phyloP scores from a whole-genome alignment of 2,113 vertebrate species.

The Aviceda subcristata region DNA sequence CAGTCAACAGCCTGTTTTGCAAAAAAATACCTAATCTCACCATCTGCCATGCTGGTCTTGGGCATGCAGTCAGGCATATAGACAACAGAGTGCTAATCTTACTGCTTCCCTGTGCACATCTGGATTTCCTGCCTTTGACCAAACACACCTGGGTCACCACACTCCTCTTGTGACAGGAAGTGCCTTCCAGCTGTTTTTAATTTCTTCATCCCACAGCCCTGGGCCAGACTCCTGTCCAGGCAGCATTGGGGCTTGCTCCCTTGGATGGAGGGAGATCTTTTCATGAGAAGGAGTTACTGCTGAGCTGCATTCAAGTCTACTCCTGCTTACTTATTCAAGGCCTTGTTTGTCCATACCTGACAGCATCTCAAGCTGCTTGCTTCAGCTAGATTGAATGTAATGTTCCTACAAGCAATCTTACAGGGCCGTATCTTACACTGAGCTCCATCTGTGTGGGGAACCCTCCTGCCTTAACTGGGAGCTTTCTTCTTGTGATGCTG shows the following conservation, averaged over 20 bases:
- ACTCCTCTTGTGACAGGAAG: not conserved
- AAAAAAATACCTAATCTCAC: not conserved
- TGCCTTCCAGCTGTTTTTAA: not conserved
- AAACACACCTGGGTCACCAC: not conserved
- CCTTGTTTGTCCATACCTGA: not conserved
- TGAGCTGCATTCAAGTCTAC: not conserved
- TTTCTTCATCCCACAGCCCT: not conserved
- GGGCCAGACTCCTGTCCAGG: accelerated
- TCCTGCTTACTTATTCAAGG: not conserved
- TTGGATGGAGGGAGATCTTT: not conserved
- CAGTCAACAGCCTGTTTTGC: not conserved
- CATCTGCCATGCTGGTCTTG: not conserved
- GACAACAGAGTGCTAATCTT: not conserved
- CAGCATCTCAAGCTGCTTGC: not conserved
- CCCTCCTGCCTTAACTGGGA: not conserved
- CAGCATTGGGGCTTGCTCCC: not conserved
- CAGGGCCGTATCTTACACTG: not conserved
- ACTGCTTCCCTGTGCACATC: not conserved
- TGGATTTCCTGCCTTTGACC: not conserved
- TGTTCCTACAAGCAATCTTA: not conserved
- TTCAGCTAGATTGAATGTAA: not conserved
- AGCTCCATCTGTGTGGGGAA: not conserved
- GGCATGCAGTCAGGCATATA: not conserved
- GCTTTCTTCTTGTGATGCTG: not conserved
- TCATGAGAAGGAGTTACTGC: not conserved